phyloP scores from a whole-genome alignment of 2,797 vertebrate genomes.

The Meriones psammophilus region DNA sequence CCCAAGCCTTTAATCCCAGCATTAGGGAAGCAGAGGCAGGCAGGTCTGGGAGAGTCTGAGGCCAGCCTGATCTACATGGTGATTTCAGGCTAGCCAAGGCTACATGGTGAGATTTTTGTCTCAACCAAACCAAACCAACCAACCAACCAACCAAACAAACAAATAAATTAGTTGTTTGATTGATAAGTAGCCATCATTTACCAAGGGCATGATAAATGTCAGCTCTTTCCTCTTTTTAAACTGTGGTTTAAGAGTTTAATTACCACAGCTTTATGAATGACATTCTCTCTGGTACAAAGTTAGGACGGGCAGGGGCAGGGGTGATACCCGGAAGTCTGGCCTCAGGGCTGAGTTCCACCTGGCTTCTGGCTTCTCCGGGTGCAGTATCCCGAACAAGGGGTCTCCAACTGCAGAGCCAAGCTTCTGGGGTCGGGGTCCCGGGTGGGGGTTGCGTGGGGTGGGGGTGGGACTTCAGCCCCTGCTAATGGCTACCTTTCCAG shows the following conservation, averaged over 20 bases:
- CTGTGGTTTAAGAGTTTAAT: background rate
- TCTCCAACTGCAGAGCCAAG: background rate
- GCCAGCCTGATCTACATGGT: too few species aligned
- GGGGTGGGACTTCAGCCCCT: background rate
- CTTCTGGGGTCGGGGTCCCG: too few species aligned
- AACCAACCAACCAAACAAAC: too few species aligned
- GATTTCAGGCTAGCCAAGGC: too few species aligned
- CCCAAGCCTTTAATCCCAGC: too few species aligned
- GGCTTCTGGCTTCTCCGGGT: background rate
- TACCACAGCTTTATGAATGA: background rate
- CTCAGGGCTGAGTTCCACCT: background rate
- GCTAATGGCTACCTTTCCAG: background rate
- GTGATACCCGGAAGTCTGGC: background rate
- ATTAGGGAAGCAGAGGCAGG: background rate
- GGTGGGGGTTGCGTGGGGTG: too few species aligned
- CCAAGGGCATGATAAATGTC: too few species aligned
- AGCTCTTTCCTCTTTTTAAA: background rate
- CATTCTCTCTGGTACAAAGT: background rate
- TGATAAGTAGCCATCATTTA: too few species aligned
- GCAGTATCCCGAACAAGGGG: too few species aligned
- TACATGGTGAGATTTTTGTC: too few species aligned
- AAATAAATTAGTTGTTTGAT: too few species aligned
- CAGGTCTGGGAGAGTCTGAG: background rate
- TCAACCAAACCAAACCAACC: too few species aligned
- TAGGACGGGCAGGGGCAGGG: background rate